These are phyloP conservation scores for Pseudomyrmex flavicornis DNA, from an alignment of 1,140 invertebrate species.

Conservation along the genomic window DNA sequence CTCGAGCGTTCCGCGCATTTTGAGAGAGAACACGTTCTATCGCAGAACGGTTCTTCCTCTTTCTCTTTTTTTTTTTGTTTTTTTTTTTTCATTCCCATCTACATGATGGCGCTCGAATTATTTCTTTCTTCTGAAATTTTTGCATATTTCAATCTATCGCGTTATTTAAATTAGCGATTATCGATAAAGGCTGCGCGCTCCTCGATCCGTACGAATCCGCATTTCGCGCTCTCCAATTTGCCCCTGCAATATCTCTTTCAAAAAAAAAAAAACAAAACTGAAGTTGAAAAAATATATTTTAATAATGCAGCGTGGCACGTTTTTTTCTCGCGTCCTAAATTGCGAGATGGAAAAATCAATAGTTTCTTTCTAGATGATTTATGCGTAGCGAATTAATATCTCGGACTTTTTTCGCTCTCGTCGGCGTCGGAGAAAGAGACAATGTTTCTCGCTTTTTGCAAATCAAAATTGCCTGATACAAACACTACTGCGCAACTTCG, in stretches of 20 bases:
- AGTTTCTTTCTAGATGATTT: constrained; percentile 23
- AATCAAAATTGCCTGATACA: constrained; percentile 11
- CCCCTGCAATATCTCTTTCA: neutral
- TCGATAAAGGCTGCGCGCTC: constrained; percentile 26
- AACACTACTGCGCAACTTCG: neutral
- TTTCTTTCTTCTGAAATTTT: constrained; percentile 48
- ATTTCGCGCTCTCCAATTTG: neutral
- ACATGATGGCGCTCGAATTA: constrained; percentile 19
- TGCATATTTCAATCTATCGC: constrained; percentile 47
- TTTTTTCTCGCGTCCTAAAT: constrained; percentile 16
- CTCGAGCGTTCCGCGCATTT: constrained; percentile 35
- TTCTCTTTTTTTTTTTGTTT: neutral
- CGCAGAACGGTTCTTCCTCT: constrained; percentile 19
- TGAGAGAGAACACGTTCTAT: constrained; percentile 25
- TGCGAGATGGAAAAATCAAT: constrained; percentile 37
- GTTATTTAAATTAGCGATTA: constrained; percentile 61
- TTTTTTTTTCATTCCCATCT: constrained; percentile 42
- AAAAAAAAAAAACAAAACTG: neutral
- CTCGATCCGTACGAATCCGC: neutral
- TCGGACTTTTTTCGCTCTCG: neutral
- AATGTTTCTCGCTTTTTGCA: constrained; percentile 24
- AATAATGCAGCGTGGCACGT: constrained; percentile 32
- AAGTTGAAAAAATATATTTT: constrained; percentile 48
- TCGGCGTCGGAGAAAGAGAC: neutral
- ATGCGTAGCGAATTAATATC: constrained; percentile 24